These are phyloP conservation scores for Oxycera nigricornis DNA, from an alignment of 2,888 invertebrate genomes.

Conservation along the genomic window DNA sequence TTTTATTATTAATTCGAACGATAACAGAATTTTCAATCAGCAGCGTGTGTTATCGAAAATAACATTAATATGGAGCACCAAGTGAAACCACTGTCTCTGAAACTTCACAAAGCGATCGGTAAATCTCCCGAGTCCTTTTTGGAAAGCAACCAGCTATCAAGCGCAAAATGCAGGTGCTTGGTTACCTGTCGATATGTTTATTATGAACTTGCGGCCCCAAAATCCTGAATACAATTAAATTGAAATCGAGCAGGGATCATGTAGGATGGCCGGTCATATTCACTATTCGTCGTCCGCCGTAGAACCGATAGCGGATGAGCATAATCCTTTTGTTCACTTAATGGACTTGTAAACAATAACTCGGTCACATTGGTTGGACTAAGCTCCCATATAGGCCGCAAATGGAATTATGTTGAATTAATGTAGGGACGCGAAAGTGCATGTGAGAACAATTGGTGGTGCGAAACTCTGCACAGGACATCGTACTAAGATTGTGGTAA, in stretches of 20 bases:
- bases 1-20: too few species aligned
- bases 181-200: constrained; percentile 20
- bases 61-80: too few species aligned
- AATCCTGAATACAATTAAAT: constrained; percentile 30
- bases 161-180: not conserved
- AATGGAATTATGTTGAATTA: constrained; percentile 17
- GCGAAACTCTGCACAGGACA: too few species aligned
- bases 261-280: not conserved
- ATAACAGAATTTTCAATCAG: too few species aligned
- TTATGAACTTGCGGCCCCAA: not conserved
- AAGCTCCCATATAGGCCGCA: constrained; percentile 36
- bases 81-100: not conserved
- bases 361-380: constrained; percentile 38
- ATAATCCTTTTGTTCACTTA: constrained; percentile 51
- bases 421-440: too few species aligned
- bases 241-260: constrained; percentile 4
- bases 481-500: too few species aligned
- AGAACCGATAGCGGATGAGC: constrained; percentile 8
- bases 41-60: too few species aligned
- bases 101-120: not conserved
- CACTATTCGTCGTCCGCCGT: not conserved
- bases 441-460: too few species aligned
- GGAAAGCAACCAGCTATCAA: not conserved
- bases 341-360: constrained; percentile 51
- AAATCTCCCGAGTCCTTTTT: not conserved